These are phyloP conservation scores for Neocloeon triangulifer DNA, from an alignment of 1,140 invertebrate species.

Conservation along the genomic window DNA sequence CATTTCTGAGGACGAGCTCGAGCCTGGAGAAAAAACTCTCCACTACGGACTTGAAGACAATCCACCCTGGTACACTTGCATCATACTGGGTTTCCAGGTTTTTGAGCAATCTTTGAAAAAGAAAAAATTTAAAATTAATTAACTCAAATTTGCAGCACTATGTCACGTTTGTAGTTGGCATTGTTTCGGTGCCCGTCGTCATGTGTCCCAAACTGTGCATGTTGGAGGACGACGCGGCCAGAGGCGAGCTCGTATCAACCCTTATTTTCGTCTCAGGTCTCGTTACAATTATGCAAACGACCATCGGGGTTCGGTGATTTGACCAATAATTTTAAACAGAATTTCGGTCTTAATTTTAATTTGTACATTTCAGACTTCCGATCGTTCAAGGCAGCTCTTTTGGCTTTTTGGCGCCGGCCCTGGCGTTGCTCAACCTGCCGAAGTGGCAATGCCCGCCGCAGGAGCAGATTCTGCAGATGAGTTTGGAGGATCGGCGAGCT, in stretches of 20 bases:
- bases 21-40: too few relatives aligned
- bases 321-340: neutral
- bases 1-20: too few relatives aligned
- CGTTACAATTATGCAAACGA: conserved; percentile 56
- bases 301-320: conserved; percentile 49
- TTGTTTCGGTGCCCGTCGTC: conserved; percentile 65
- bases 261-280: conserved; percentile 76
- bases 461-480: conserved; percentile 27
- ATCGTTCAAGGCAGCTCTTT: conserved; percentile 63
- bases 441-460: conserved; percentile 49
- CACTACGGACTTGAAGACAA: conserved; percentile 55
- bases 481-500: conserved; percentile 28
- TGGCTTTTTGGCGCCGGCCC: conserved; percentile 58
- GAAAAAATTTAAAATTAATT: too few relatives aligned
- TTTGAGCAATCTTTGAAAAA: neutral
- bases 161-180: conserved; percentile 68
- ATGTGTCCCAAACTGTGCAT: conserved; percentile 62
- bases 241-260: conserved; percentile 61
- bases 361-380: conserved; percentile 24
- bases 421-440: conserved; percentile 58
- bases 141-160: conserved; percentile 59
- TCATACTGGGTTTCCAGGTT: conserved; percentile 68
- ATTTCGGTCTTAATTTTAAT: neutral
- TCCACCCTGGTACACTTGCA: conserved; percentile 61
- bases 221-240: conserved; percentile 48